Base-by-base conservation (phyloP, 2,888 invertebrate genomes). In the Hirtodrosophila confusa region DNA sequence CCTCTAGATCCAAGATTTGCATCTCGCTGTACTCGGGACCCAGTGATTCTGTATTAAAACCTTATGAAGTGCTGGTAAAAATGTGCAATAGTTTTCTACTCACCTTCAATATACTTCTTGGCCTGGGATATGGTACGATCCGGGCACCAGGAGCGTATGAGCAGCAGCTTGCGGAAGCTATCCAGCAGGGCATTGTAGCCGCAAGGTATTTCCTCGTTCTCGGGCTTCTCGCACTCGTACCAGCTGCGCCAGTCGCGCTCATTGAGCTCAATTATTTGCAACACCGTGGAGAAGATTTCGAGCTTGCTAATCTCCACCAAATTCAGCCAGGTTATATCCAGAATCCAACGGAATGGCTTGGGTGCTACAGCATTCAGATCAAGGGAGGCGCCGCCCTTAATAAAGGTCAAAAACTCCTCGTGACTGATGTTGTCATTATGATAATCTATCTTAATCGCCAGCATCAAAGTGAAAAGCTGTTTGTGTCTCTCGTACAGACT, bases 241-340 rank as follows among this genome's bases (percentile, higher is more conserved):
- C 98, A 98, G 2, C 93, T 80, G 7, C 95, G 94, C 98, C 98
- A 98, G 83, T 97, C 97, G 76, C 94, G 95, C 90, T 98, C 98
- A 88, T 95, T 97, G 5, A 94, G 93, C 75, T 96, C 94, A 83
- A 98, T 97, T 92, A 95, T 95, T 36, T 93, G 93, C 23, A 98
- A 92, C 49, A 98, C 94, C 79, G 95, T 96, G 2, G 93, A 92
- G 91, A 98, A 98, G 9, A 93, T 94, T 29, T 94, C 93, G 55
- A 98, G 91, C 90, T 96, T 97, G 89, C 96, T 97, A 17, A 99
- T 96, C 91, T 98, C 98, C 0, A 98, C 98, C 71, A 98, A 93
- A 93, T 99, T 99, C 37, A 98, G 91, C 98, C 98, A 99, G 0
- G 98, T 98, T 71, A 98, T 97, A 87, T 98, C 98, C 54, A 98